These are phyloP conservation scores for Odontesthes bonariensis DNA, from an alignment of 2,113 vertebrate genomes.

Conservation along the genomic window DNA sequence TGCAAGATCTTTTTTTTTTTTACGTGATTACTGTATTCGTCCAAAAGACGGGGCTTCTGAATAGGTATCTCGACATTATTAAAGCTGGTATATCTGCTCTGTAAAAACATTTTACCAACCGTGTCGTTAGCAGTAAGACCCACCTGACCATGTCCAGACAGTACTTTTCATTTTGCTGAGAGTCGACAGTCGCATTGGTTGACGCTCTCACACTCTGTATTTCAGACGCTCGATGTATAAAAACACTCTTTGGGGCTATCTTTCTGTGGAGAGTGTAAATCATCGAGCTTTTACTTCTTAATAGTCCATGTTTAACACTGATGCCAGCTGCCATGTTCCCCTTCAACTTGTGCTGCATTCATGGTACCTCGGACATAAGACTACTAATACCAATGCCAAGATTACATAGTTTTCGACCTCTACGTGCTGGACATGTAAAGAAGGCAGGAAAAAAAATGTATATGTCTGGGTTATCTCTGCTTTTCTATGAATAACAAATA, in stretches of 20 bases:
- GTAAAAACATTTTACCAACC: neutral
- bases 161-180: slow-evolving; percentile 65
- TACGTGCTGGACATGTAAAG: neutral
- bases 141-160: slow-evolving; percentile 83
- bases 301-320: slow-evolving; percentile 50
- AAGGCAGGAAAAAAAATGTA: neutral
- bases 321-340: slow-evolving; percentile 77
- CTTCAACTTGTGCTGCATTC: slow-evolving; percentile 55
- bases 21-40: neutral
- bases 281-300: slow-evolving; percentile 26
- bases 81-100: neutral
- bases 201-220: slow-evolving; percentile 52
- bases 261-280: slow-evolving; percentile 26
- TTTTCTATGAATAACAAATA: neutral
- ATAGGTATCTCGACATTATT: fast-evolving
- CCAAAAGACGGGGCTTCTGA: neutral
- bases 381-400: fast-evolving
- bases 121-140: slow-evolving; percentile 32
- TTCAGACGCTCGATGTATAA: slow-evolving; percentile 31
- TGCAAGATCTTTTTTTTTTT: neutral
- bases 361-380: neutral
- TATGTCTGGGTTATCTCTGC: neutral
- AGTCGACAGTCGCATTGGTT: slow-evolving; percentile 28
- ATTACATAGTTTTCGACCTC: neutral
- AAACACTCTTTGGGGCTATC: slow-evolving; percentile 13